Base-by-base conservation (phyloP, 2,113 vertebrate genomes). In the Lampris incognitus region DNA sequence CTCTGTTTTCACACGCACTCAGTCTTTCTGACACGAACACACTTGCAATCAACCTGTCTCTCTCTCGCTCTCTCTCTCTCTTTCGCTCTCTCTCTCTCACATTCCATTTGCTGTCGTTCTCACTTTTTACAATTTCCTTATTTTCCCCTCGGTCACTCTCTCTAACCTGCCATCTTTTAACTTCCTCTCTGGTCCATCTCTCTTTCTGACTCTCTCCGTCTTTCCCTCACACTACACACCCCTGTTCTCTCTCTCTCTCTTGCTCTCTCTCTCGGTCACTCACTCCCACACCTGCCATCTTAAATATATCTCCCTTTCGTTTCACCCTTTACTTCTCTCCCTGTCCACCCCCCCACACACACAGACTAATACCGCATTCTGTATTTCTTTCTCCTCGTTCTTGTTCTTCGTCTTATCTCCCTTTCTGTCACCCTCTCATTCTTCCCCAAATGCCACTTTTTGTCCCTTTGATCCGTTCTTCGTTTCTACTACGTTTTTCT, bases 141-240 rank as follows among this genome's bases (percentile, higher is more conserved):
- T 24, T 58, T 48, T 13, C 55, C 44, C 11, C 41, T n/a, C 9
- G 4, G n/a, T 37, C 64, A 78, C 62, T 70, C 68, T 71, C 52
- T 41, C 76, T 85, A 64, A 76, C 85, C 83, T 88, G 85, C 88
- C 91, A 88, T 91, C 89, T 91, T 87, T 91, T 88, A 89, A 87
- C 86, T 74, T 76, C 78, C 66, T 69, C 79, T 79, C 78, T 84
- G 75, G 76, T 88, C 80, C 76, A 79, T 83, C 82, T 92, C 80
- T 63, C 75, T 82, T 78, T 79, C 74, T 49, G 54, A 51, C 51
- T 76, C 73, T 56, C 54, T 42, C 42, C 40, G 41, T 46, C 76
- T 52, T 24, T 76, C 76, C 13, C 67, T 85, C 83, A 39, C 79
- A 56, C 39, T 59, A 83, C 87, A 87, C 88, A 87, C 85, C 89